Evolutionary conservation across 2,888 invertebrate species (phyloP).

Genomic region (Acanthacorydalis orientalis): DNA sequence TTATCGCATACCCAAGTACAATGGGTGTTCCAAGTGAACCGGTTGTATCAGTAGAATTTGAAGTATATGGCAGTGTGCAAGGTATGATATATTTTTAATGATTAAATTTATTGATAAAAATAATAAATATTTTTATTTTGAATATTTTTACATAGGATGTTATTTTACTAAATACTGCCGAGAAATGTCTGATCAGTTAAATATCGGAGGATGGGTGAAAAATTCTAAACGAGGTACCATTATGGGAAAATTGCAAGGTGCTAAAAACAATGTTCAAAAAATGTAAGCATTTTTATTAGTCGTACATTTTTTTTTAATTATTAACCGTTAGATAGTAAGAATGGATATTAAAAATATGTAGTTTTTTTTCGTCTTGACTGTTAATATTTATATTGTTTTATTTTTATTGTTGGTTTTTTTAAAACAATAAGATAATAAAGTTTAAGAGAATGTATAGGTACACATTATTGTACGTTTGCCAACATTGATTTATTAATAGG

Average conservation of each 20-base stretch:
- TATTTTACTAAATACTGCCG: conserved; percentile 80
- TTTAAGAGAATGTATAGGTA: not conserved
- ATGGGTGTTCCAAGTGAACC: conserved; percentile 43
- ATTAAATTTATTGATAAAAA: conserved; percentile 6
- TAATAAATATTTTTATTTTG: conserved; percentile 6
- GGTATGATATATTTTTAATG: conserved; percentile 35
- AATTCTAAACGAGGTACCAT: conserved; percentile 79
- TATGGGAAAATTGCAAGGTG: conserved; percentile 77
- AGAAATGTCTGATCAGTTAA: conserved; percentile 55
- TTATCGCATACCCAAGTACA: not conserved
- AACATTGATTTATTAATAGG: conserved; percentile 5
- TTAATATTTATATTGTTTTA: too few species aligned
- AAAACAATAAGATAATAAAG: conserved; percentile 1
- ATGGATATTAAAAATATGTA: too few species aligned
- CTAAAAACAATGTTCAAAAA: conserved; percentile 56
- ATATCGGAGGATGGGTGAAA: conserved; percentile 81
- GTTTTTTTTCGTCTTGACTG: too few species aligned
- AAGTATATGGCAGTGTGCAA: conserved; percentile 82
- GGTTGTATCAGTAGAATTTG: conserved; percentile 71
- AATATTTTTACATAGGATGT: conserved; percentile 39
- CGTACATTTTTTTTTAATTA: not conserved
- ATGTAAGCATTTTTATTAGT: conserved; percentile 44
- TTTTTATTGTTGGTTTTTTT: not conserved
- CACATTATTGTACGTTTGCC: conserved; percentile 5
- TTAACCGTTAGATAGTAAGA: too few species aligned